Percentiles rank a stretch among this genome's conserved stretches.
Conservation (phyloP, 2,797 vertebrate genomes). For the Phoxinus dragarum region DNA sequence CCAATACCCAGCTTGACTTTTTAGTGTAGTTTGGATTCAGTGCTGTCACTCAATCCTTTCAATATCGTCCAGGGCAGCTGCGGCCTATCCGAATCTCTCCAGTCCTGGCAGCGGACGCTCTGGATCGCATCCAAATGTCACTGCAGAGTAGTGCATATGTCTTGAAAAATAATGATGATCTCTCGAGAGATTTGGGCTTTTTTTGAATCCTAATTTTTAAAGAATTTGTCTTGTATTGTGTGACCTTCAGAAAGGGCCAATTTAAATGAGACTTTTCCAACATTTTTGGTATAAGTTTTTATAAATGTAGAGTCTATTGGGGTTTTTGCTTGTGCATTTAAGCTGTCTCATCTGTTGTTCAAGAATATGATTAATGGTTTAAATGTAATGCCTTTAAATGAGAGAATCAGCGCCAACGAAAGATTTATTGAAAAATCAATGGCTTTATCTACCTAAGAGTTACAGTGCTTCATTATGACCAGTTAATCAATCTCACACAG, state of each 20-base stretch:
- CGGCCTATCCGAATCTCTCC: constrained; percentile 34
- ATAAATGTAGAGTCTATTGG: background rate
- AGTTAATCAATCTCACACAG: constrained; percentile 85
- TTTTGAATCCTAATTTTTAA: background rate
- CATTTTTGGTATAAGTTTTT: background rate
- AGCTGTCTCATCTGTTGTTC: constrained; percentile 39
- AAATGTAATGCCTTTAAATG: constrained; percentile 78
- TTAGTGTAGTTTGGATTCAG: constrained; percentile 9
- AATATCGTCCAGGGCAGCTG: constrained; percentile 34
- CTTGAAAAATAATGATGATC: constrained; percentile 30
- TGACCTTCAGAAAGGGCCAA: background rate
- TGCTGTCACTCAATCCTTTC: constrained; percentile 20
- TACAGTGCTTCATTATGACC: constrained; percentile 86
- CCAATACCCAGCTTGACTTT: constrained; percentile 19
- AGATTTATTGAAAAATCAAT: constrained; percentile 93
- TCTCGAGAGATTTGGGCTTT: background rate
- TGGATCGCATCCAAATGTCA: constrained; percentile 29
- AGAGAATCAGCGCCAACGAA: constrained; percentile 75
- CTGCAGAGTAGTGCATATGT: constrained; percentile 15
- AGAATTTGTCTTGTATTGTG: background rate
- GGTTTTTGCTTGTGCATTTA: background rate
- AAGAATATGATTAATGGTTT: constrained; percentile 66
- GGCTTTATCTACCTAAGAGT: constrained; percentile 89
- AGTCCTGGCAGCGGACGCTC: background rate
- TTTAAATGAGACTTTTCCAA: background rate